Conservation (phyloP, 2,113 vertebrate genomes). For the Hepsetus odoe region DNA sequence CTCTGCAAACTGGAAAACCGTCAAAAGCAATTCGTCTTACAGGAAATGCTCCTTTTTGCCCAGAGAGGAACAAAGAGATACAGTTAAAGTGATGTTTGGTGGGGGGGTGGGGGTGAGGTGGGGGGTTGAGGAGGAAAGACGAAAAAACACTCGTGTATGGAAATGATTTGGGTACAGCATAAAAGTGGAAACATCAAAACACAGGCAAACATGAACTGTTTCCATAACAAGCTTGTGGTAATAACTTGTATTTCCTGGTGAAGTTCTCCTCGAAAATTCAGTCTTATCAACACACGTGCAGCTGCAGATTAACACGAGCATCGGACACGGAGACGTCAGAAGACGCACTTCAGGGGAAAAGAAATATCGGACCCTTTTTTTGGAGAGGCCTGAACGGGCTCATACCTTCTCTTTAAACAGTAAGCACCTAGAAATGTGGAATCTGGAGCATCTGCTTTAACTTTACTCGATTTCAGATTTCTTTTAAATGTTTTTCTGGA, state of each 20-base stretch:
- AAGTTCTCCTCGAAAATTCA: not conserved
- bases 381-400: no score
- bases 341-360: no score
- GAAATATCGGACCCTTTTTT: no score
- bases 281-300: not conserved
- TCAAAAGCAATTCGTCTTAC: not conserved
- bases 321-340: no score
- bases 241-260: not conserved
- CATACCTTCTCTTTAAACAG: no score
- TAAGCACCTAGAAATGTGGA: no score
- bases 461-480: no score
- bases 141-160: not conserved
- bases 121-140: not conserved
- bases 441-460: no score
- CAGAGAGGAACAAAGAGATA: not conserved
- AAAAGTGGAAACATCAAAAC: not conserved
- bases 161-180: conserved; percentile 13
- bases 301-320: no score
- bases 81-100: not conserved
- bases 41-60: not conserved
- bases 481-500: no score
- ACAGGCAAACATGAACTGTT: not conserved
- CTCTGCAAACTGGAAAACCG: conserved; percentile 1
- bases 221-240: not conserved
- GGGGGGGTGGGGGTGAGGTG: not conserved